Percentiles rank a stretch among this genome's conserved stretches.
Conservation (phyloP, 1,140 invertebrate species). For the Bactericera cockerelli region DNA sequence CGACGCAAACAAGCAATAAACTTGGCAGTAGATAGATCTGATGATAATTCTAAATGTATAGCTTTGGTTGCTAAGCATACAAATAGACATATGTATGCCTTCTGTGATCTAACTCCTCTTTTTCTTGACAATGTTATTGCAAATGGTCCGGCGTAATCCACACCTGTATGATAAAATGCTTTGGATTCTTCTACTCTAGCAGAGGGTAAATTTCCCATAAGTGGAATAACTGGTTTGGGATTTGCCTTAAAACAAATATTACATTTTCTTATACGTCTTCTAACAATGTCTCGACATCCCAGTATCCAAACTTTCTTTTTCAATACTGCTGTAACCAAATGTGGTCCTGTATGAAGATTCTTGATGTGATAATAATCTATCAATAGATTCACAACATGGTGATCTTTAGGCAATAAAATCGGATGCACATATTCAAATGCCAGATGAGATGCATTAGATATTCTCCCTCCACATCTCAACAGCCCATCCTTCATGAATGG, state of each 20-base stretch:
- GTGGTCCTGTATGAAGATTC: conserved; percentile 25
- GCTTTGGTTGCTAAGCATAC: conserved; percentile 24
- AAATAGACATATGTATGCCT: conserved; percentile 26
- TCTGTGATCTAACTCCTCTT: conserved; percentile 16
- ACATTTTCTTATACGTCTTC: conserved; percentile 14
- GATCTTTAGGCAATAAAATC: conserved; percentile 25
- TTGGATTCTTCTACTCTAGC: conserved; percentile 13
- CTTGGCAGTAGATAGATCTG: conserved; percentile 20
- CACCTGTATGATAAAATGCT: conserved; percentile 17
- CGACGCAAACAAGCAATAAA: conserved; percentile 22
- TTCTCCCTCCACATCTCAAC: conserved; percentile 14
- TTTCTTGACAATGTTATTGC: conserved; percentile 12
- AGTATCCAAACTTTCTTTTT: conserved; percentile 14
- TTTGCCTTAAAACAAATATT: conserved; percentile 14
- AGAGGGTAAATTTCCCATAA: conserved; percentile 19
- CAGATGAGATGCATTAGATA: conserved; percentile 7
- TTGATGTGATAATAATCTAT: conserved; percentile 25
- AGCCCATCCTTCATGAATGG: conserved; percentile 17
- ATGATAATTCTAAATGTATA: conserved; percentile 25
- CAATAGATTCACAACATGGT: conserved; percentile 26
- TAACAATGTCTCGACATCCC: neutral
- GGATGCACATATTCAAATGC: conserved; percentile 28
- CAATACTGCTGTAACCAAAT: conserved; percentile 12
- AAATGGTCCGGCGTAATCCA: conserved; percentile 22
- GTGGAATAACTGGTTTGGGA: conserved; percentile 7